phyloP scores from a whole-genome alignment of 2,113 vertebrate genomes.

The Nibea coibor region DNA sequence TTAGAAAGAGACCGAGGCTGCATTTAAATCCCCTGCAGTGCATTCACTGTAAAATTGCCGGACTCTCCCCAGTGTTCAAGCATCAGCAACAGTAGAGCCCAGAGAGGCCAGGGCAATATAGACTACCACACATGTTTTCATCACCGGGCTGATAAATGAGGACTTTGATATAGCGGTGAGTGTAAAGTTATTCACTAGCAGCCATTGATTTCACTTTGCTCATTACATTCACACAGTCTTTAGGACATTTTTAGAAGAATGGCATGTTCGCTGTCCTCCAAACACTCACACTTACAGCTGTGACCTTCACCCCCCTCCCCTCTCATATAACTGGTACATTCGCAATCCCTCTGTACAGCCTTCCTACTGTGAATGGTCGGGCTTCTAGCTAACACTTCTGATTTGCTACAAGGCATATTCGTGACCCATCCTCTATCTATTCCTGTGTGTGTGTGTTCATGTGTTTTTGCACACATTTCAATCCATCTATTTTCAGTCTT shows the following conservation, averaged over 20 bases:
- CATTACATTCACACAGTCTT: no score
- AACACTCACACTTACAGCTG: conserved; percentile 3
- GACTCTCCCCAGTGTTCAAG: conserved; percentile 6
- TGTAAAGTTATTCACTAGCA: background rate
- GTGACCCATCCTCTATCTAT: conserved; percentile 9
- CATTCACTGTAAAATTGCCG: conserved; percentile 31
- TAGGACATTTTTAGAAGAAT: background rate
- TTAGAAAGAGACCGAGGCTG: conserved; percentile 19
- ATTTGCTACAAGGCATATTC: conserved; percentile 47
- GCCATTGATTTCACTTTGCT: background rate
- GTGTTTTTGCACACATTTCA: background rate
- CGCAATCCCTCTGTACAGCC: conserved; percentile 23
- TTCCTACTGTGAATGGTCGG: conserved; percentile 19
- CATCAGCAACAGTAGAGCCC: conserved; percentile 22
- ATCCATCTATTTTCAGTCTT: conserved; percentile 4
- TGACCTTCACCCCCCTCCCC: conserved; percentile 54
- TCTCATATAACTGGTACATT: conserved; percentile 45
- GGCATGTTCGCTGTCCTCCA: background rate
- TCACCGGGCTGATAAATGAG: background rate
- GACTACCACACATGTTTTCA: background rate
- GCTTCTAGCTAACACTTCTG: conserved; percentile 59
- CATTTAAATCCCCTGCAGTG: conserved; percentile 39
- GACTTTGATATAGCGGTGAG: background rate
- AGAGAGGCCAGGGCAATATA: background rate
- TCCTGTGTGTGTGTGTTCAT: background rate